Conservation (phyloP, 1,140 invertebrate genomes). For the Homalodisca vitripennis region DNA sequence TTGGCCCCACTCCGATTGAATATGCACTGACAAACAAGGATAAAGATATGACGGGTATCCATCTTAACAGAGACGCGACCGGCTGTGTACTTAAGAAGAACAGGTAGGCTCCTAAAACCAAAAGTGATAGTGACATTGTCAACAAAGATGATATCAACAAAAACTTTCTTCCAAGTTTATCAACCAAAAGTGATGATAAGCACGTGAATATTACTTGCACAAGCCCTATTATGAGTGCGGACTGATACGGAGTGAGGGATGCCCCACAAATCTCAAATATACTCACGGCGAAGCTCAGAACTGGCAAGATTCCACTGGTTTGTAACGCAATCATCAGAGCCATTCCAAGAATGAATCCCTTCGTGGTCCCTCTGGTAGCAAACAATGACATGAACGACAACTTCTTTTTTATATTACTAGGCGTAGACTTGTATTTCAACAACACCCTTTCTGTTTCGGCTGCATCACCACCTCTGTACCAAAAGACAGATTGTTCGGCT, state of each 20-base stretch:
- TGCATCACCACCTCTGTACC: conserved; percentile 59
- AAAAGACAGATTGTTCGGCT: conserved; percentile 55
- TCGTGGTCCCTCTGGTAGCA: conserved; percentile 56
- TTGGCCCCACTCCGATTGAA: conserved; percentile 24
- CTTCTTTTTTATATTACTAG: conserved; percentile 38
- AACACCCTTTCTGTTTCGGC: conserved; percentile 46
- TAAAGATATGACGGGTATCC: conserved; percentile 35
- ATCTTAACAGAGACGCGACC: conserved; percentile 38
- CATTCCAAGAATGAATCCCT: conserved; percentile 70
- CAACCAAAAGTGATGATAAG: conserved; percentile 55
- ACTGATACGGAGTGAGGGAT: conserved; percentile 59
- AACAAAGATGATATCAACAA: conserved; percentile 54
- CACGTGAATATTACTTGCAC: conserved; percentile 53
- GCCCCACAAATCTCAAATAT: conserved; percentile 76
- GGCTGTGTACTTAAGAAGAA: conserved; percentile 43
- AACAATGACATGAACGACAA: conserved; percentile 57
- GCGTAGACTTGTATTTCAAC: conserved; percentile 10
- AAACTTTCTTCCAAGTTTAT: conserved; percentile 56
- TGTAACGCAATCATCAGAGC: conserved; percentile 83
- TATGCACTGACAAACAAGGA: conserved; percentile 21
- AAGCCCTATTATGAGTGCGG: conserved; percentile 73
- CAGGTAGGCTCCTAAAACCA: conserved; percentile 6
- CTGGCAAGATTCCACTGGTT: conserved; percentile 78
- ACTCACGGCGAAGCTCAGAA: conserved; percentile 80
- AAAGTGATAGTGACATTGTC: conserved; percentile 50